Percentiles rank a stretch among this genome's conserved stretches.
These are phyloP conservation scores for Beris chalybata DNA, from an alignment of 2,888 invertebrate genomes.

Conservation along the genomic window DNA sequence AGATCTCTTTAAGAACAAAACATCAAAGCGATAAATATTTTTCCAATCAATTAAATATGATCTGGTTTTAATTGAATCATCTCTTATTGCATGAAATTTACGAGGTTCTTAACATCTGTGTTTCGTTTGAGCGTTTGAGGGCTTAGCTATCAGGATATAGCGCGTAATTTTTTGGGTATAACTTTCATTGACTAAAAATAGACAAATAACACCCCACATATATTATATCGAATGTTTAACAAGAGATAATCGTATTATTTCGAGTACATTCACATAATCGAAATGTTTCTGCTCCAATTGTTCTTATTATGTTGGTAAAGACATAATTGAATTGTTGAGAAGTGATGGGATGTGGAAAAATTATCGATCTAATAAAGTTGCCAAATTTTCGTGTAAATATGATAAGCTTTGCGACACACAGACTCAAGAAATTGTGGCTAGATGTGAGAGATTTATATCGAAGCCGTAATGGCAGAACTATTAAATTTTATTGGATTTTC, in stretches of 20 bases:
- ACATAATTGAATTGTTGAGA: neutral
- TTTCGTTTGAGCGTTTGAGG: neutral
- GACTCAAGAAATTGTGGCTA: too few relatives aligned
- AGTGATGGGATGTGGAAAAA: too few relatives aligned
- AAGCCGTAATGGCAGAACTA: too few relatives aligned
- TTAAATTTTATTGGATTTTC: too few relatives aligned
- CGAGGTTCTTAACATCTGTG: conserved; percentile 10
- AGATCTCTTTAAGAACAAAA: neutral
- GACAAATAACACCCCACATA: neutral
- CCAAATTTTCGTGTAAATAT: too few relatives aligned
- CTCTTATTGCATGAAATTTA: too few relatives aligned
- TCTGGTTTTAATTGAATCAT: neutral
- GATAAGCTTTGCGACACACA: too few relatives aligned
- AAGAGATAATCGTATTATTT: too few relatives aligned
- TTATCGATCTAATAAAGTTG: too few relatives aligned
- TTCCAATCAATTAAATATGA: conserved; percentile 24
- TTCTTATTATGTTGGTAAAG: neutral
- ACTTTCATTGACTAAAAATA: conserved; percentile 21
- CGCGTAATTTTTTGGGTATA: conserved; percentile 12
- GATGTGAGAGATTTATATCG: too few relatives aligned
- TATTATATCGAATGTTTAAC: too few relatives aligned
- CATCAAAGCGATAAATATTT: conserved; percentile 17
- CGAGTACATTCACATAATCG: conserved; percentile 3
- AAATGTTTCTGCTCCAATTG: conserved; percentile 14
- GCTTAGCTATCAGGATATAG: conserved; percentile 5